phyloP scores from a whole-genome alignment of 2,113 vertebrate species.

The Phalacrocorax aristotelis region DNA sequence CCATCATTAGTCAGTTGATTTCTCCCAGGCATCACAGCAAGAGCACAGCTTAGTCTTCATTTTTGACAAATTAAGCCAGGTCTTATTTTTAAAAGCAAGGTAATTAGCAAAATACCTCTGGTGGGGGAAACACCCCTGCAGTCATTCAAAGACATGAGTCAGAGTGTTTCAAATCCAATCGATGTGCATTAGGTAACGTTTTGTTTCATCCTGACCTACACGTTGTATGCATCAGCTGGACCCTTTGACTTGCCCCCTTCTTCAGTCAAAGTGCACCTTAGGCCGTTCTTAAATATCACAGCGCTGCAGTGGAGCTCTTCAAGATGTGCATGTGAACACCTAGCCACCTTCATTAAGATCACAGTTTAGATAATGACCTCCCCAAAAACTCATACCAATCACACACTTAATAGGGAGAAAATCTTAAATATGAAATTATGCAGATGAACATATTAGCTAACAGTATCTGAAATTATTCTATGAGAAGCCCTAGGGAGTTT shows the following conservation, averaged over 20 bases:
- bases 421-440: slow-evolving; percentile 12
- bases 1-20: background rate
- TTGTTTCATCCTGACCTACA: background rate
- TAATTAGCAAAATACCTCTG: background rate
- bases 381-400: background rate
- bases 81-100: background rate
- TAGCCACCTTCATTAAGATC: background rate
- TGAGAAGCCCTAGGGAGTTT: background rate
- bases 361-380: background rate
- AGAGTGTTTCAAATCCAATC: background rate
- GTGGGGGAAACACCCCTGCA: background rate
- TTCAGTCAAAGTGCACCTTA: background rate
- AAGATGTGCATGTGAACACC: background rate
- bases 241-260: background rate
- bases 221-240: background rate
- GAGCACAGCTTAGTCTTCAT: background rate
- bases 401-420: background rate
- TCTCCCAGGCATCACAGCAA: background rate
- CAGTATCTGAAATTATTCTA: slow-evolving; percentile 18
- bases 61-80: background rate
- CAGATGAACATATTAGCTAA: slow-evolving; percentile 34
- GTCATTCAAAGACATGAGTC: background rate
- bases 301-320: background rate
- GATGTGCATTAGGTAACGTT: background rate
- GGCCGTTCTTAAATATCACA: background rate